Evolutionary conservation across 2,797 vertebrate species (phyloP).

Genomic region (Decapterus maruadsi): DNA sequence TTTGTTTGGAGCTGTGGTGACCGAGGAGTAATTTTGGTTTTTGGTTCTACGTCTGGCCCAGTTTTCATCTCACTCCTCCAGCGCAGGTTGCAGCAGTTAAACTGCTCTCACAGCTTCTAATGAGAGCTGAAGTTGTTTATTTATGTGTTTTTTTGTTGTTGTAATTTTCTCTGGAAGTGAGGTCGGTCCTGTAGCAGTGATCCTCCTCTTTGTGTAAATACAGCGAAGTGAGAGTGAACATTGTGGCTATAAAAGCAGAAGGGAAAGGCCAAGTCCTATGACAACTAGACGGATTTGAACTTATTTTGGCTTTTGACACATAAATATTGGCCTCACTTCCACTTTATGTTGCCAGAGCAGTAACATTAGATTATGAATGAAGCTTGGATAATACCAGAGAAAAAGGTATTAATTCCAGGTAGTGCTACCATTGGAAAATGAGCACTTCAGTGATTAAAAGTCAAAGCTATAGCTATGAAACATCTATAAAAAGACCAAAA

Average conservation of each 20-base stretch:
- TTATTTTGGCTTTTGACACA: neutral
- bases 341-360: neutral
- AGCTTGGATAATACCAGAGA: neutral
- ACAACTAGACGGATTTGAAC: neutral
- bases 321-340: neutral
- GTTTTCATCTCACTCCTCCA: constrained; percentile 43
- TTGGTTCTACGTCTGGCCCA: constrained; percentile 60
- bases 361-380: neutral
- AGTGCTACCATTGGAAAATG: neutral
- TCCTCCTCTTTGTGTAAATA: constrained; percentile 26
- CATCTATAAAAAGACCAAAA: neutral
- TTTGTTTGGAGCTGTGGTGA: constrained; percentile 60
- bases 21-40: constrained; percentile 75
- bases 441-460: neutral
- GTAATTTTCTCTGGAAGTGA: constrained; percentile 24
- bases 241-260: constrained; percentile 10
- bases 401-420: neutral
- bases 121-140: constrained; percentile 20
- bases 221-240: neutral
- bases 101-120: constrained; percentile 30
- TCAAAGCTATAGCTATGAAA: neutral
- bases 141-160: constrained; percentile 16
- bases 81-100: constrained; percentile 58
- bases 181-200: constrained; percentile 12
- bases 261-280: constrained; percentile 3